Conservation (phyloP, 2,113 vertebrate species). For the Cephalopholis sonnerati region DNA sequence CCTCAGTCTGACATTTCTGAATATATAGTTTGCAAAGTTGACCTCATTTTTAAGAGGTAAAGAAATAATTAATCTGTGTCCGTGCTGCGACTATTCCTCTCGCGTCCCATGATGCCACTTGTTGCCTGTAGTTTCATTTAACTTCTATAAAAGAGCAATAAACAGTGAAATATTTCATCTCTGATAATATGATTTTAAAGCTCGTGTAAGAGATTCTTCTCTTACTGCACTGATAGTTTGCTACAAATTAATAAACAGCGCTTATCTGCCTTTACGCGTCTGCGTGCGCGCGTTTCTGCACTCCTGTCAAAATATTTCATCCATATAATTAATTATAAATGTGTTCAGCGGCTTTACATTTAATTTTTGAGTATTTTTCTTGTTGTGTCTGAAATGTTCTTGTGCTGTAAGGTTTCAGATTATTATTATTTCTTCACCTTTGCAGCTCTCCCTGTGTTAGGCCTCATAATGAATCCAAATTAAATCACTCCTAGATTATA, state of each 20-base stretch:
- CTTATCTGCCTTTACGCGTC: background rate
- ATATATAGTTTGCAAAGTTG: background rate
- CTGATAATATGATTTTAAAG: background rate
- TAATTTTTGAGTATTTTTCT: background rate
- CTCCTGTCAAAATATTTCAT: background rate
- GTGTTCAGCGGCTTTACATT: background rate
- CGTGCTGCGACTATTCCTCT: background rate
- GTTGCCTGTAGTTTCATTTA: conserved; percentile 54
- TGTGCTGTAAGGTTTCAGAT: background rate
- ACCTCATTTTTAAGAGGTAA: background rate
- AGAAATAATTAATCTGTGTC: background rate
- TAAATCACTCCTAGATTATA: conserved; percentile 1
- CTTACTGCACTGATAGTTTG: background rate
- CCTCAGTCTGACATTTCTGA: background rate
- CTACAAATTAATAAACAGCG: background rate
- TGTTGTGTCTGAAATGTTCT: no score
- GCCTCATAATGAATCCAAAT: conserved; percentile 31
- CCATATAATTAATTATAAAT: background rate
- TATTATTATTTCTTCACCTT: background rate
- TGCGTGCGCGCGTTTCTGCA: background rate
- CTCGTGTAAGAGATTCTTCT: background rate
- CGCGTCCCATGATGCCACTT: conserved; percentile 54
- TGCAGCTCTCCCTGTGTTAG: conserved; percentile 5
- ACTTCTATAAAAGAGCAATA: background rate
- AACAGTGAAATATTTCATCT: background rate